phyloP scores from a whole-genome alignment of 2,888 invertebrate genomes.

The Agonopterix arenella region DNA sequence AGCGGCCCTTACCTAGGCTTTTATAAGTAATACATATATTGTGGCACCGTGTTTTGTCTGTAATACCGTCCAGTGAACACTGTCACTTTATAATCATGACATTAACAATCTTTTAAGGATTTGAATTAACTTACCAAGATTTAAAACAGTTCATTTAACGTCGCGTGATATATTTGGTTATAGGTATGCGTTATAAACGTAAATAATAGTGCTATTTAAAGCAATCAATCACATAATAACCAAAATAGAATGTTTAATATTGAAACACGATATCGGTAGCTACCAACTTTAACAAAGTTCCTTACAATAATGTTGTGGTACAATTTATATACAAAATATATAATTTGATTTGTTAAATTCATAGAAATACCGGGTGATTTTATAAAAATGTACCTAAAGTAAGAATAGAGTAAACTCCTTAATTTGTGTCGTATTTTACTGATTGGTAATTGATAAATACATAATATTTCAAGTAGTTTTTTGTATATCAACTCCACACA shows the following conservation, averaged over 20 bases:
- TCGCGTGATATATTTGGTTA: constrained; percentile 17
- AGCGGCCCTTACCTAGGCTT: constrained; percentile 1
- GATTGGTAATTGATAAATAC: too few relatives aligned
- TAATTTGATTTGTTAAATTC: constrained; percentile 16
- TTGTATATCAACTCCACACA: constrained; percentile 12
- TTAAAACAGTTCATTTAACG: constrained; percentile 9
- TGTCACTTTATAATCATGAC: constrained; percentile 34
- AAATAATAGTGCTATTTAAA: constrained; percentile 4
- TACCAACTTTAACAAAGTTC: constrained; percentile 43
- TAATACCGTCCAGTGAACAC: constrained; percentile 70
- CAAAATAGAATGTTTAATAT: constrained; percentile 15
- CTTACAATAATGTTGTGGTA: constrained; percentile 52
- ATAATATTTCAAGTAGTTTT: too few relatives aligned
- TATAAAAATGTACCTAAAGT: too few relatives aligned
- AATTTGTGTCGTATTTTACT: too few relatives aligned
- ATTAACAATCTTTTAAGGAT: constrained; percentile 17
- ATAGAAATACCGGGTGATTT: constrained; percentile 5
- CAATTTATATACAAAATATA: constrained; percentile 35
- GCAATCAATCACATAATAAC: neutral
- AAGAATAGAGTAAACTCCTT: too few relatives aligned
- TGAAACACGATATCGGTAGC: constrained; percentile 18
- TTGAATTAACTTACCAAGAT: neutral
- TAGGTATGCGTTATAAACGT: constrained; percentile 22
- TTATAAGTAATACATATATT: constrained; percentile 30
- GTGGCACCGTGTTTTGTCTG: constrained; percentile 55